phyloP scores from a whole-genome alignment of 2,113 vertebrate species.

The Protomyctophum bolini region DNA sequence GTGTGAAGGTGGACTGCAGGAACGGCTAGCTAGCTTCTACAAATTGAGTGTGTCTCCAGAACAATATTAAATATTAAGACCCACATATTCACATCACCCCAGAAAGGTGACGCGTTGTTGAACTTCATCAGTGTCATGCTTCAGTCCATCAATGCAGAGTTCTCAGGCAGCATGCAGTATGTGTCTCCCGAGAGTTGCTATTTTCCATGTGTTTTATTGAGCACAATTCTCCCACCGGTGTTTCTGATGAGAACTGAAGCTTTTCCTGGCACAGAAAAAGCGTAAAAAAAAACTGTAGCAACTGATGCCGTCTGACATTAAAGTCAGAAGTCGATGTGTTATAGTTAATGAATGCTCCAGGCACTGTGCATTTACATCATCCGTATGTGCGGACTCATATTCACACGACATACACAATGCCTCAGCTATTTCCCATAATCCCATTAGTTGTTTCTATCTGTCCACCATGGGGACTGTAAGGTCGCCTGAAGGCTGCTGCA shows the following conservation, averaged over 20 bases:
- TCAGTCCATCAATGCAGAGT: conserved; percentile 51
- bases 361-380: conserved; percentile 38
- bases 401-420: conserved; percentile 34
- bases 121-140: conserved; percentile 55
- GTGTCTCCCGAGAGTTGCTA: conserved; percentile 29
- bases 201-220: conserved; percentile 14
- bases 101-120: conserved; percentile 3
- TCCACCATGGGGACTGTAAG: conserved; percentile 32
- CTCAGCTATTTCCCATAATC: conserved; percentile 31
- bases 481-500: conserved; percentile 25
- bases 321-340: conserved; percentile 29
- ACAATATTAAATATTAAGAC: conserved; percentile 34
- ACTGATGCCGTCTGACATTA: conserved; percentile 3
- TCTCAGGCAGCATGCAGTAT: not conserved
- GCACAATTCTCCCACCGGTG: conserved; percentile 2
- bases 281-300: conserved; percentile 31
- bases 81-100: conserved; percentile 31
- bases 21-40: conserved; percentile 20
- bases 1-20: conserved; percentile 7
- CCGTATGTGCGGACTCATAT: conserved; percentile 42
- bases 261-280: not conserved
- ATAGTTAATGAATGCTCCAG: conserved; percentile 40
- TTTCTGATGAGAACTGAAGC: not conserved
- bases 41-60: conserved; percentile 19
- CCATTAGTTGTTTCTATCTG: conserved; percentile 13